A percentile compares a stretch with the other conserved stretches of the same genome.
These are phyloP conservation scores for Thelaira solivaga DNA, from an alignment of 2,888 invertebrate species.

Conservation along the genomic window DNA sequence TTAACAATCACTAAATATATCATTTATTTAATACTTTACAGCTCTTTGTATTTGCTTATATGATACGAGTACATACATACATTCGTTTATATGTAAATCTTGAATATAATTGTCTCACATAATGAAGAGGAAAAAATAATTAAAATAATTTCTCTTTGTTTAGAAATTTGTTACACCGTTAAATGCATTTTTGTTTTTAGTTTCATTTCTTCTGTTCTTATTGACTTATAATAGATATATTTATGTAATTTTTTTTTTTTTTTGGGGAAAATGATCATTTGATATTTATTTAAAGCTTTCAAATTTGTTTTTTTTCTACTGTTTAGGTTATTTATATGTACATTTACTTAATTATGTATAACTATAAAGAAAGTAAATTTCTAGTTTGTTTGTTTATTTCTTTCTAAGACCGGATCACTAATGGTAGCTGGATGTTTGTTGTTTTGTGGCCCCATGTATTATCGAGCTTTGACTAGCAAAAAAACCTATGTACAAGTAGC, in stretches of 20 bases:
- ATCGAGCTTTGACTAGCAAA: constrained; percentile 90
- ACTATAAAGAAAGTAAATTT: not conserved
- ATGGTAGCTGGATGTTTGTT: constrained; percentile 87
- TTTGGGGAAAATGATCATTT: constrained; percentile 26
- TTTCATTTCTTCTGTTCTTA: constrained; percentile 3
- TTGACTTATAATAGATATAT: not conserved
- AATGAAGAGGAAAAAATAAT: too few relatives aligned
- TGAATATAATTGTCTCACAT: too few relatives aligned
- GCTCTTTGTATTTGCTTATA: too few relatives aligned
- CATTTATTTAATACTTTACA: too few relatives aligned
- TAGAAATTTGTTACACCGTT: constrained; percentile 61
- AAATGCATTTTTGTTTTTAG: constrained; percentile 50
- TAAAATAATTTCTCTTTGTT: constrained; percentile 39
- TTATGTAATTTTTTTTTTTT: not conserved
- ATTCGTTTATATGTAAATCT: too few relatives aligned
- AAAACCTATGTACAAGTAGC: constrained; percentile 85
- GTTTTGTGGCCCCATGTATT: constrained; percentile 95
- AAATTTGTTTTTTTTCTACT: constrained; percentile 25
- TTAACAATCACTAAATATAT: too few relatives aligned
- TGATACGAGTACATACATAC: too few relatives aligned
- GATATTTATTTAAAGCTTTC: constrained; percentile 30
- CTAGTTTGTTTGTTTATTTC: not conserved
- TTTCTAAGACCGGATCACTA: constrained; percentile 85
- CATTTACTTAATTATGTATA: too few relatives aligned
- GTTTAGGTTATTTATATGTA: constrained; percentile 27